Evolutionary conservation across 2,888 invertebrate species (phyloP).

Genomic region (Allolobophora icterica): DNA sequence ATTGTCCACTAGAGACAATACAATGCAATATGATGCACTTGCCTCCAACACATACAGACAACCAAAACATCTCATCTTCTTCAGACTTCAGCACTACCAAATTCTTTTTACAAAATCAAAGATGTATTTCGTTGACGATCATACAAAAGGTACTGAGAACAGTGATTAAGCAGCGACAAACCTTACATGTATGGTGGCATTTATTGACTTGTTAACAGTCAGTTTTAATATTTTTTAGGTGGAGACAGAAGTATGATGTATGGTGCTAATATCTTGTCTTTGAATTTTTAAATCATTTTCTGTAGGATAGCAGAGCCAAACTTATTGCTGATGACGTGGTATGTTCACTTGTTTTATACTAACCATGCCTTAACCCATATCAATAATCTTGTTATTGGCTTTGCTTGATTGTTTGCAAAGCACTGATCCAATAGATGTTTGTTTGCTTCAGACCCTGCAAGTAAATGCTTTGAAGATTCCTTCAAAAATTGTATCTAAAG

Average conservation of each 20-base stretch:
- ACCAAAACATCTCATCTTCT: too few species aligned
- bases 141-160: too few species aligned
- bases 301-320: conserved; percentile 4
- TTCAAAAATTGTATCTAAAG: not conserved
- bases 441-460: not conserved
- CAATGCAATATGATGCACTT: too few species aligned
- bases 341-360: conserved; percentile 7
- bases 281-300: not conserved
- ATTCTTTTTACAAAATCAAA: too few species aligned
- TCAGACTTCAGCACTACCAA: too few species aligned
- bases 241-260: not conserved
- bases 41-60: too few species aligned
- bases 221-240: too few species aligned
- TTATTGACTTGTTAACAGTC: too few species aligned
- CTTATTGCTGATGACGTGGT: not conserved
- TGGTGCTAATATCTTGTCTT: conserved; percentile 7
- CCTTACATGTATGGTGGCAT: too few species aligned
- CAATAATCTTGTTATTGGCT: not conserved
- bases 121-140: too few species aligned
- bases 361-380: not conserved
- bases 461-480: not conserved
- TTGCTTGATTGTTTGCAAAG: conserved; percentile 10
- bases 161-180: too few species aligned
- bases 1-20: too few species aligned
- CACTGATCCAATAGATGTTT: not conserved